Percentiles rank a stretch among this genome's conserved stretches.
These are phyloP conservation scores for Cyprinus carpio DNA, from an alignment of 2,113 vertebrate genomes.

Conservation along the genomic window DNA sequence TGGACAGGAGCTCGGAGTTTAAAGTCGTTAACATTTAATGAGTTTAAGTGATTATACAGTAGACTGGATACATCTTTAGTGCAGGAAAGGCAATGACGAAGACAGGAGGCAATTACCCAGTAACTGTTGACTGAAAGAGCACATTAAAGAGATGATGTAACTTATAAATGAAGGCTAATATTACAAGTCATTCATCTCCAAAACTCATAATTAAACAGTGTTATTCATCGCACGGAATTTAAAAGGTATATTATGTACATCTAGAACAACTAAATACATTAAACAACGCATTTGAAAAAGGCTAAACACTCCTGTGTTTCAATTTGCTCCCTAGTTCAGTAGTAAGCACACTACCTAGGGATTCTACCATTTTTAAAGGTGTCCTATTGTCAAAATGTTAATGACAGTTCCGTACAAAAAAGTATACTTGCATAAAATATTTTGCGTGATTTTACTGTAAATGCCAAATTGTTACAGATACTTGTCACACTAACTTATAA, in stretches of 20 bases:
- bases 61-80: neutral
- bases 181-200: neutral
- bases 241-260: neutral
- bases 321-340: too few species aligned
- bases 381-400: too few species aligned
- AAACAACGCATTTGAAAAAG: neutral
- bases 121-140: neutral
- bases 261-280: neutral
- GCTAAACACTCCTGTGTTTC: too few species aligned
- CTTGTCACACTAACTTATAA: too few species aligned
- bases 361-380: too few species aligned
- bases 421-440: too few species aligned
- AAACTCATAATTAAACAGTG: conserved; percentile 10
- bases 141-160: conserved; percentile 11
- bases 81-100: neutral
- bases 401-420: too few species aligned
- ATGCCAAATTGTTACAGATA: too few species aligned
- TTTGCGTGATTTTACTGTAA: too few species aligned
- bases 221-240: neutral
- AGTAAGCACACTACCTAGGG: too few species aligned
- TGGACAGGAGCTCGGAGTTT: neutral
- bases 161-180: neutral
- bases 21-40: neutral
- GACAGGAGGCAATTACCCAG: neutral
- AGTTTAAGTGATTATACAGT: neutral